Evolutionary conservation across 2,888 invertebrate genomes (phyloP).

Genomic region (Drosophila neotestacea): DNA sequence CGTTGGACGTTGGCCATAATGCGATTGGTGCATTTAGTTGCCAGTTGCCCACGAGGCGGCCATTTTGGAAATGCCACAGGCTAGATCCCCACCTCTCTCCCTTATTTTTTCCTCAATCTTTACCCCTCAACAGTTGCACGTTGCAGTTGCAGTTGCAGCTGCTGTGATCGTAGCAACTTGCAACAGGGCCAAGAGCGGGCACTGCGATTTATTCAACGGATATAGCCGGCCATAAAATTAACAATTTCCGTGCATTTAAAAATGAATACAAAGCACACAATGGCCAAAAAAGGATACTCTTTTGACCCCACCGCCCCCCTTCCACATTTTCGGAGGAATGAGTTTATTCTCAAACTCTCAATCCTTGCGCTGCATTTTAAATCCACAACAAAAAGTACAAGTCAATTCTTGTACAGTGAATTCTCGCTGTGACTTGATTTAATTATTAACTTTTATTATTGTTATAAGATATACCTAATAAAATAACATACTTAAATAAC

Average conservation of each 20-base stretch:
- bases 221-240: slow-evolving; percentile 77
- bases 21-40: slow-evolving; percentile 80
- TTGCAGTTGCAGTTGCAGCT: slow-evolving; percentile 15
- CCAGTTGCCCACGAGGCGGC: slow-evolving; percentile 57
- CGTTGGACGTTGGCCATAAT: slow-evolving; percentile 71
- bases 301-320: neutral
- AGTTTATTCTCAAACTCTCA: slow-evolving; percentile 6
- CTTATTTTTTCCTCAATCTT: too few species aligned
- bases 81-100: neutral
- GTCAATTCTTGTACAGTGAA: slow-evolving; percentile 25
- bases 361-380: slow-evolving; percentile 32
- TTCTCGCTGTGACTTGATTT: neutral
- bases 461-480: neutral
- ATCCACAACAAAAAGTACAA: neutral
- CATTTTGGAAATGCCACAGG: slow-evolving; percentile 63
- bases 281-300: slow-evolving; percentile 2
- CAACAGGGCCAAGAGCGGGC: slow-evolving; percentile 5
- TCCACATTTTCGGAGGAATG: neutral
- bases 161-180: slow-evolving; percentile 10
- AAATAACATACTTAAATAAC: too few species aligned
- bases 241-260: slow-evolving; percentile 77
- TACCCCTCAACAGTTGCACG: slow-evolving; percentile 1
- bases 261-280: slow-evolving; percentile 35
- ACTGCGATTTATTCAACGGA: slow-evolving; percentile 50
- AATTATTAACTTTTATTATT: neutral